These are phyloP conservation scores for Parascotia fuliginaria DNA, from an alignment of 2,888 invertebrate species.

Conservation along the genomic window DNA sequence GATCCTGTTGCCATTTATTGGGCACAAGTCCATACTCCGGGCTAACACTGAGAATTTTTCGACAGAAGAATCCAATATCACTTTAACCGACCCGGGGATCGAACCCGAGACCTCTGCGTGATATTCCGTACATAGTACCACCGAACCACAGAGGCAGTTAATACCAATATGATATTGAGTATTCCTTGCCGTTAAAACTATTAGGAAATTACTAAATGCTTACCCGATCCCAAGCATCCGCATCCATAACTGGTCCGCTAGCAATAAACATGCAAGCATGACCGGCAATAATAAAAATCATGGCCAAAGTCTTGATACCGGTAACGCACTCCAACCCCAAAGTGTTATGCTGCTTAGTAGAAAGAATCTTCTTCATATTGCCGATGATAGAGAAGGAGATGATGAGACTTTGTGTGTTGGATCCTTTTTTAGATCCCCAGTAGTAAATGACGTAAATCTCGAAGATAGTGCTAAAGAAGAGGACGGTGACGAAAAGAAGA, in stretches of 20 bases:
- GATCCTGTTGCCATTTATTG: no score
- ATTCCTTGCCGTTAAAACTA: no score
- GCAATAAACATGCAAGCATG: constrained; percentile 88
- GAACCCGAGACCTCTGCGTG: no score
- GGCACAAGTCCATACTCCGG: no score
- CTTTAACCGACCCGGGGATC: no score
- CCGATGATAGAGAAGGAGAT: constrained; percentile 86
- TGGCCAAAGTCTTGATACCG: constrained; percentile 88
- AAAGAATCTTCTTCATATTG: constrained; percentile 86
- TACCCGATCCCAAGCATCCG: constrained; percentile 87
- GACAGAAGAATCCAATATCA: no score
- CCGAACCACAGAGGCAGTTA: no score
- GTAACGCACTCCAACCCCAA: constrained; percentile 88
- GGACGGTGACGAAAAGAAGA: constrained; percentile 71
- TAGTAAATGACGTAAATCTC: constrained; percentile 73
- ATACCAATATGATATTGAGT: no score
- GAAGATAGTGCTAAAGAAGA: constrained; percentile 77
- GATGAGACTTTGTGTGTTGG: constrained; percentile 58
- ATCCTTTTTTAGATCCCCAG: constrained; percentile 60
- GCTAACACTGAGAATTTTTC: no score
- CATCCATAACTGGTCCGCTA: constrained; percentile 89
- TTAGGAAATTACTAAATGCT: constrained; percentile 28
- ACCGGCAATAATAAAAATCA: constrained; percentile 88
- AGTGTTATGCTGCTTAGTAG: constrained; percentile 84
- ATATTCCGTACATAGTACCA: no score